Conservation (phyloP, 2,113 vertebrate genomes). For the Morone chrysops region DNA sequence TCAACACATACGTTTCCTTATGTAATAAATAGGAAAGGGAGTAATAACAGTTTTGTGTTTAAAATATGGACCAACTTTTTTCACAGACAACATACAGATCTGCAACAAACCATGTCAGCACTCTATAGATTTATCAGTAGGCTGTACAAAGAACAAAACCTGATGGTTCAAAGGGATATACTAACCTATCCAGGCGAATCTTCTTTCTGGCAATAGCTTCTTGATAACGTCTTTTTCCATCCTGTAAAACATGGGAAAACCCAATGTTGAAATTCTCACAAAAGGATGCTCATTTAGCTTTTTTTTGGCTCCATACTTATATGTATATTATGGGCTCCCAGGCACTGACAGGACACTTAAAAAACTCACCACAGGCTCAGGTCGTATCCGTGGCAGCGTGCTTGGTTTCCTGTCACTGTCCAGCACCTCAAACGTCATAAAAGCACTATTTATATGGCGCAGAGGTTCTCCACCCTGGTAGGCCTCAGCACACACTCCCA, state of each 20-base stretch:
- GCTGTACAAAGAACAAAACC: background rate
- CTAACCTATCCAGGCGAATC: slow-evolving; percentile 92
- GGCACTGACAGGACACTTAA: background rate
- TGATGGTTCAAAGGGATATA: background rate
- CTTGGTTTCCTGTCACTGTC: slow-evolving; percentile 85
- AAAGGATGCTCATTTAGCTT: background rate
- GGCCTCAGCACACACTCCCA: slow-evolving; percentile 95
- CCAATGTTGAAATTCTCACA: background rate
- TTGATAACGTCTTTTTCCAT: slow-evolving; percentile 92
- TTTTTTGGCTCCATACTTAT: background rate
- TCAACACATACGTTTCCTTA: background rate
- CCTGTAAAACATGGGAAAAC: slow-evolving; percentile 78
- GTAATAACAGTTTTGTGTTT: background rate
- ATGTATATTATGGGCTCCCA: background rate
- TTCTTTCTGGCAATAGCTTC: slow-evolving; percentile 95
- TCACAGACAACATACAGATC: background rate
- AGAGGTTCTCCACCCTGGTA: slow-evolving; percentile 87
- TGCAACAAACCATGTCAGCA: background rate
- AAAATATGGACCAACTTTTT: background rate
- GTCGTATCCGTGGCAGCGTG: slow-evolving; percentile 88
- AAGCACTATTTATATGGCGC: slow-evolving; percentile 96
- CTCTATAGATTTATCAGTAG: background rate
- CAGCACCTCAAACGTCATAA: slow-evolving; percentile 96
- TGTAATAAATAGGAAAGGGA: background rate
- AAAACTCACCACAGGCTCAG: slow-evolving; percentile 89